A percentile compares a stretch with the other conserved stretches of the same genome.
phyloP scores from a whole-genome alignment of 2,888 invertebrate species.

The Elysia crispata region DNA sequence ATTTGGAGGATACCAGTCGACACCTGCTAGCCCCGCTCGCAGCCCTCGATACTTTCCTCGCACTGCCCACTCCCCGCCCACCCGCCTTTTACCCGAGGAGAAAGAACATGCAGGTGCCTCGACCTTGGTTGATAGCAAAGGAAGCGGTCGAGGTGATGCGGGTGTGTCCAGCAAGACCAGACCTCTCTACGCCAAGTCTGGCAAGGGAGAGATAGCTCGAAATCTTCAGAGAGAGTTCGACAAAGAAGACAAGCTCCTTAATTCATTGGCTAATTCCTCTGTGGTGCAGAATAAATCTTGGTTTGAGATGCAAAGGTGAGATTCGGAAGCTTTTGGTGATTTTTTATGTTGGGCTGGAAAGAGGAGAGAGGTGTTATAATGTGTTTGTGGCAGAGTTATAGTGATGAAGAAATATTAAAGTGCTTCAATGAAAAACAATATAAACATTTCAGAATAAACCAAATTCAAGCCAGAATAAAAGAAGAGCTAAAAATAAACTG shows the following conservation, averaged over 20 bases:
- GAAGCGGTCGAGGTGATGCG: too few species aligned
- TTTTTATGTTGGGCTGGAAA: too few species aligned
- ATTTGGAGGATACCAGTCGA: not conserved
- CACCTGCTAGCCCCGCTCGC: constrained; percentile 45
- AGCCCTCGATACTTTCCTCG: constrained; percentile 44
- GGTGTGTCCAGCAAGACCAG: constrained; percentile 5
- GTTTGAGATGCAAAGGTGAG: constrained; percentile 54
- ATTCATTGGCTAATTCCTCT: constrained; percentile 41
- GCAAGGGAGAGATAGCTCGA: constrained; percentile 40
- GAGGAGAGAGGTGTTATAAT: too few species aligned
- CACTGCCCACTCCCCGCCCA: constrained; percentile 48
- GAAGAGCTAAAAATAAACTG: too few species aligned
- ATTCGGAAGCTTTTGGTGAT: too few species aligned
- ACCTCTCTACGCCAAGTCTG: constrained; percentile 32
- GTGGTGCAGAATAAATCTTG: constrained; percentile 50
- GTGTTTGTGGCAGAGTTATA: too few species aligned
- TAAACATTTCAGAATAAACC: too few species aligned
- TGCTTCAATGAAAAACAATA: too few species aligned
- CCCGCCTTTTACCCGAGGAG: constrained; percentile 43
- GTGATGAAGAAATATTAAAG: too few species aligned
- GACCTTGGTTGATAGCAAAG: not conserved
- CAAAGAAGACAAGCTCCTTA: constrained; percentile 35
- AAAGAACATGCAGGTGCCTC: not conserved
- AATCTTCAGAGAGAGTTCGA: constrained; percentile 47
- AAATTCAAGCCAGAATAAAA: too few species aligned